A percentile compares a stretch with the other conserved stretches of the same genome.
Conservation (phyloP, 2,113 vertebrate species). For the Pituophis catenifer region DNA sequence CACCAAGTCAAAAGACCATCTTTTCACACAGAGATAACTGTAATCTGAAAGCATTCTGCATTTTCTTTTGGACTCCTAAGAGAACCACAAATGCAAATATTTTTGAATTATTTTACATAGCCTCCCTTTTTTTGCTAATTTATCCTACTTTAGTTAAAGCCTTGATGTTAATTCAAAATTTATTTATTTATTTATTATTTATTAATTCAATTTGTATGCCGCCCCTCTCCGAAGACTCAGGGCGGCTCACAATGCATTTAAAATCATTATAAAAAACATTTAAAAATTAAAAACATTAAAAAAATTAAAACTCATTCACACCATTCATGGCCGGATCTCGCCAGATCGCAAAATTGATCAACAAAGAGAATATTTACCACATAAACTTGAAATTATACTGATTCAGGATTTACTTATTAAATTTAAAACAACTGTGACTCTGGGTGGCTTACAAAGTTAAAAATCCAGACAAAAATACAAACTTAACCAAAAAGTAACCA, state of each 20-base stretch:
- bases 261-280: too few species aligned
- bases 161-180: not conserved
- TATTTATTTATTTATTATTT: too few species aligned
- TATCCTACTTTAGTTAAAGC: not conserved
- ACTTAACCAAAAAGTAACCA: not conserved
- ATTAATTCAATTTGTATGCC: too few species aligned
- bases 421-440: not conserved
- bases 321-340: too few species aligned
- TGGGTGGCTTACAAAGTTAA: not conserved
- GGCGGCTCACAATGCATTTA: too few species aligned
- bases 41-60: not conserved
- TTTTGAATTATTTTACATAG: not conserved
- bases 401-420: not conserved
- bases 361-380: not conserved
- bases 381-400: not conserved
- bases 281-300: too few species aligned
- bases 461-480: not conserved
- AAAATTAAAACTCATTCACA: too few species aligned
- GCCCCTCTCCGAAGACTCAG: too few species aligned
- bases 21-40: not conserved
- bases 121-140: not conserved
- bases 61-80: not conserved
- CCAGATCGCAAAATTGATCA: not conserved
- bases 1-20: not conserved
- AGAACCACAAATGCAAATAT: not conserved